Evolutionary conservation across 2,113 vertebrate genomes (phyloP).

Genomic region (Butorides virescens): DNA sequence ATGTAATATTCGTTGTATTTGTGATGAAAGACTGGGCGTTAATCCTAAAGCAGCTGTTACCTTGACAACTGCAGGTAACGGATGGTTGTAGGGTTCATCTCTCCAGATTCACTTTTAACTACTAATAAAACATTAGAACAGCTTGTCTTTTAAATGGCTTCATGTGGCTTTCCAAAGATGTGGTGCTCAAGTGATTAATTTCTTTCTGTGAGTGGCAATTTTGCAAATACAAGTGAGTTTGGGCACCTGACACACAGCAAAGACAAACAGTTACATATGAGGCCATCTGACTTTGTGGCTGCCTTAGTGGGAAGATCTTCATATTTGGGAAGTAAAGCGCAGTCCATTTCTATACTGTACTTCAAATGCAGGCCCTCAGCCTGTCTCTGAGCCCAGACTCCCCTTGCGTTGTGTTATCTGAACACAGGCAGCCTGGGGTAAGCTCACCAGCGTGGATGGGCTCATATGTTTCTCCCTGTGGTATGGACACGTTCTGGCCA

Average conservation of each 20-base stretch:
- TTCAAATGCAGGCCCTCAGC: neutral
- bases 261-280: neutral
- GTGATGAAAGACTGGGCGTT: constrained; percentile 5
- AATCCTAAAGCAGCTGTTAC: constrained; percentile 49
- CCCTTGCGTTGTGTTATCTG: neutral
- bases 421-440: neutral
- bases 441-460: neutral
- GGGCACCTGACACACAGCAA: neutral
- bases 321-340: neutral
- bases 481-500: fast-evolving
- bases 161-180: neutral
- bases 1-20: neutral
- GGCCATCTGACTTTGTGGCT: neutral
- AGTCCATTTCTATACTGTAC: neutral
- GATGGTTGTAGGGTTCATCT: neutral
- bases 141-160: constrained; percentile 7
- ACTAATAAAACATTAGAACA: neutral
- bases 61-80: constrained; percentile 57
- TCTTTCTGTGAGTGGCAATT: neutral
- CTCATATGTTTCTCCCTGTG: neutral
- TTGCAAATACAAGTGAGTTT: neutral
- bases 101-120: neutral
- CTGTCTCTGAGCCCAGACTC: neutral
- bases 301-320: neutral
- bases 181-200: neutral